These are phyloP conservation scores for Microcebus lehilahytsara DNA, from an alignment of 2,113 vertebrate genomes.

Conservation along the genomic window DNA sequence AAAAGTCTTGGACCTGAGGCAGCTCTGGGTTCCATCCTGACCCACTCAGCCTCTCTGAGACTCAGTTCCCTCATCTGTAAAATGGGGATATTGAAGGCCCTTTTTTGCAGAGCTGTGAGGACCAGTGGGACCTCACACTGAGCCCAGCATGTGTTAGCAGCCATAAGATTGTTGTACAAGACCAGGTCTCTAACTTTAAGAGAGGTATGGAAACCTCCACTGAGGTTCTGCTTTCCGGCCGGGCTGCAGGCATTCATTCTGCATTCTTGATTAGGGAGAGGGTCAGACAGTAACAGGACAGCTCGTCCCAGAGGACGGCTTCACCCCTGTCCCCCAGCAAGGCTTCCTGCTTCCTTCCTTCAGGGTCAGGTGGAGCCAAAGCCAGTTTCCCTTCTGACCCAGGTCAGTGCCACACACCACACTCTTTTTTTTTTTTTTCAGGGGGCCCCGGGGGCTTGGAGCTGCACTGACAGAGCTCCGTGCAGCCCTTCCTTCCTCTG, in stretches of 20 bases:
- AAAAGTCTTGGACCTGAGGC: not conserved
- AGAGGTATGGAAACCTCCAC: not conserved
- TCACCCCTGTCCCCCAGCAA: not conserved
- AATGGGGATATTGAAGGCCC: not conserved
- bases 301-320: not conserved
- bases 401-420: not conserved
- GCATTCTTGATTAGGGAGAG: not conserved
- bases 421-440: not conserved
- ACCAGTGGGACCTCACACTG: fast-evolving
- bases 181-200: not conserved
- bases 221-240: not conserved
- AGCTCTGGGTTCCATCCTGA: not conserved
- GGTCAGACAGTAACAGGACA: constrained; percentile 60
- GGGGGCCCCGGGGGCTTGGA: not conserved
- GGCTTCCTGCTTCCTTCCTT: constrained; percentile 77
- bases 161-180: not conserved
- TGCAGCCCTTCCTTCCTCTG: constrained; percentile 46
- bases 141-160: not conserved
- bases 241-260: not conserved
- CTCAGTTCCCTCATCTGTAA: not conserved
- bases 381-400: constrained; percentile 36
- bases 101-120: not conserved
- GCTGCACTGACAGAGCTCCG: not conserved
- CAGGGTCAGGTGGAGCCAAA: not conserved
- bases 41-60: not conserved